These are phyloP conservation scores for Andrena hattorfiana DNA, from an alignment of 2,888 invertebrate genomes.

Conservation along the genomic window DNA sequence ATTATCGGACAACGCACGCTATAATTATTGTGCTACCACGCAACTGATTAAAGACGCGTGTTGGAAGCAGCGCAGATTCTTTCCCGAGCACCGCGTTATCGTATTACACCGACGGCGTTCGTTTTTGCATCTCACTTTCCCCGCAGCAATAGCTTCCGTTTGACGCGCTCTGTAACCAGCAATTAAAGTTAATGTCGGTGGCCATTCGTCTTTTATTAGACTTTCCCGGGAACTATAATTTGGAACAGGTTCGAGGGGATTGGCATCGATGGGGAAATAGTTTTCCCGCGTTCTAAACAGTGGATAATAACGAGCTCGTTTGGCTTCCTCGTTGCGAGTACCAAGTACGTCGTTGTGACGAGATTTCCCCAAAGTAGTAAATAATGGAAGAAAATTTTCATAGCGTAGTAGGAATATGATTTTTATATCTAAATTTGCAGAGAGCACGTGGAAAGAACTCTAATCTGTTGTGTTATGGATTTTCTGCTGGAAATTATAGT, in stretches of 20 bases:
- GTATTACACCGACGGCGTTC: neutral
- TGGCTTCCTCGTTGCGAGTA: neutral
- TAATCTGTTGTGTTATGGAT: no score
- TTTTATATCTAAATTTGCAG: neutral
- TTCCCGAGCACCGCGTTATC: conserved; percentile 29
- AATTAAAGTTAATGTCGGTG: conserved; percentile 41
- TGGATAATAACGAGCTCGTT: neutral
- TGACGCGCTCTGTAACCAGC: conserved; percentile 31
- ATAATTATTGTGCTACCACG: conserved; percentile 6
- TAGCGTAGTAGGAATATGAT: neutral
- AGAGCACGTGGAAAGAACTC: no score
- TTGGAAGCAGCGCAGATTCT: conserved; percentile 1
- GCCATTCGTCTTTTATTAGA: conserved; percentile 28
- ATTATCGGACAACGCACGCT: neutral
- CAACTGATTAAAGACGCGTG: conserved; percentile 8
- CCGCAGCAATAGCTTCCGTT: conserved; percentile 20
- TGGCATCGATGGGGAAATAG: neutral
- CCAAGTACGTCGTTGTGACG: no score
- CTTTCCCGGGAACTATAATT: conserved; percentile 29
- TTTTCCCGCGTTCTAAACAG: neutral
- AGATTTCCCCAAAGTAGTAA: neutral
- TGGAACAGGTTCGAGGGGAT: conserved; percentile 33
- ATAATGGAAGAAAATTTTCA: neutral
- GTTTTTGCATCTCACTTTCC: conserved; percentile 30
- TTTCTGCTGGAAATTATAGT: neutral